Conservation (phyloP, 1,140 invertebrate genomes). For the Drosophila pandora region DNA sequence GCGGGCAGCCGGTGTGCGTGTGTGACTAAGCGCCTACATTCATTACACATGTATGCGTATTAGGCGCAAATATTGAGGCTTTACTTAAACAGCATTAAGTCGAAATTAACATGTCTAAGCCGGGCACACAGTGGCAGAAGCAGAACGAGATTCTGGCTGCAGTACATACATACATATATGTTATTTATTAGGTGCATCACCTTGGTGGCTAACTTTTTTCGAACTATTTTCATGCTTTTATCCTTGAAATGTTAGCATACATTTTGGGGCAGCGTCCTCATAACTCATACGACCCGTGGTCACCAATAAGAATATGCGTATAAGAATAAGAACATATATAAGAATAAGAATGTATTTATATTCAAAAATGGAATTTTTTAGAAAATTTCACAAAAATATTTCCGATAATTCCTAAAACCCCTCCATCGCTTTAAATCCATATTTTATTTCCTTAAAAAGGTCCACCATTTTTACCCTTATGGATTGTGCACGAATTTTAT, state of each 20-base stretch:
- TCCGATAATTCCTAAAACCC: too few species aligned
- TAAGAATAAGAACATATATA: too few species aligned
- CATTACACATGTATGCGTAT: conserved; percentile 80
- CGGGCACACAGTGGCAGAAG: conserved; percentile 25
- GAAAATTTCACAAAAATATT: too few species aligned
- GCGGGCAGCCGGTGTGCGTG: conserved; percentile 16
- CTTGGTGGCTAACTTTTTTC: too few species aligned
- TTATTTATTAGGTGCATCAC: not conserved
- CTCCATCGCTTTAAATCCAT: too few species aligned
- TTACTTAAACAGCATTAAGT: conserved; percentile 82
- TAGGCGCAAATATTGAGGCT: conserved; percentile 80
- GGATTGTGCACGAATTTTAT: not conserved
- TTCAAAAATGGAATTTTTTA: too few species aligned
- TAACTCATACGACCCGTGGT: not conserved
- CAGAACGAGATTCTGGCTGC: conserved; percentile 1
- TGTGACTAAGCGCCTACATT: conserved; percentile 70
- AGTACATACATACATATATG: not conserved
- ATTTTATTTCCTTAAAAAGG: too few species aligned
- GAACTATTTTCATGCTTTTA: too few species aligned
- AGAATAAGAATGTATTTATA: too few species aligned
- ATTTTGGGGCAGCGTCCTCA: not conserved
- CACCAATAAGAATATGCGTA: too few species aligned
- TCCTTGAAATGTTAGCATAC: conserved; percentile 1
- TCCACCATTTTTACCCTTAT: conserved; percentile 28
- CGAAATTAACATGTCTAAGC: conserved; percentile 78